These are phyloP conservation scores for Orgyia antiqua DNA, from an alignment of 2,888 invertebrate species.

Conservation along the genomic window DNA sequence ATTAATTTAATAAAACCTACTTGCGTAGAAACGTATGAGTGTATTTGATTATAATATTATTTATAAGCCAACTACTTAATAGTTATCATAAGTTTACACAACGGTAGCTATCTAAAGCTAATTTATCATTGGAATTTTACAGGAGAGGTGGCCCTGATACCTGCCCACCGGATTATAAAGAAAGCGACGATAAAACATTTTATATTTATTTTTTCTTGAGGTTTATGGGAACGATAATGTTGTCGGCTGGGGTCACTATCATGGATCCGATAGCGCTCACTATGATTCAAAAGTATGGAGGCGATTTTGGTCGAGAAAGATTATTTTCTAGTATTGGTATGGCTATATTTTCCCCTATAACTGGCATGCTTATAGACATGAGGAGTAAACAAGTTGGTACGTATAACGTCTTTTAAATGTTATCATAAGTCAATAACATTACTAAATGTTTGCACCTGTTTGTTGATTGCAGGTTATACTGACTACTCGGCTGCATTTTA, in stretches of 20 bases:
- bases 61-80: constrained; percentile 33
- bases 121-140: constrained; percentile 56
- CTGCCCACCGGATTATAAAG: constrained; percentile 88
- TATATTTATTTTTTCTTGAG: constrained; percentile 90
- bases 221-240: constrained; percentile 88
- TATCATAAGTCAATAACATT: constrained; percentile 64
- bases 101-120: constrained; percentile 36
- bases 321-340: constrained; percentile 89
- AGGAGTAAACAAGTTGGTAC: constrained; percentile 78
- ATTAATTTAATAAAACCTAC: constrained; percentile 11
- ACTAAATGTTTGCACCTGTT: constrained; percentile 50
- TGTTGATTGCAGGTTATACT: constrained; percentile 81
- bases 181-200: constrained; percentile 87
- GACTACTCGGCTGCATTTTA: constrained; percentile 95
- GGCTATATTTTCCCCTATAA: constrained; percentile 89
- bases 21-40: constrained; percentile 10
- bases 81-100: constrained; percentile 41
- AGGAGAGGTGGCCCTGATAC: constrained; percentile 85
- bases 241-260: constrained; percentile 91
- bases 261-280: constrained; percentile 93
- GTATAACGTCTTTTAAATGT: constrained; percentile 52
- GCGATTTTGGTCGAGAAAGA: constrained; percentile 89
- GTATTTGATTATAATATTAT: constrained; percentile 32
- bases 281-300: constrained; percentile 90
- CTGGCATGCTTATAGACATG: constrained; percentile 87